phyloP scores from a whole-genome alignment of 2,113 vertebrate genomes.

The Cyprinodon brontotheroides region DNA sequence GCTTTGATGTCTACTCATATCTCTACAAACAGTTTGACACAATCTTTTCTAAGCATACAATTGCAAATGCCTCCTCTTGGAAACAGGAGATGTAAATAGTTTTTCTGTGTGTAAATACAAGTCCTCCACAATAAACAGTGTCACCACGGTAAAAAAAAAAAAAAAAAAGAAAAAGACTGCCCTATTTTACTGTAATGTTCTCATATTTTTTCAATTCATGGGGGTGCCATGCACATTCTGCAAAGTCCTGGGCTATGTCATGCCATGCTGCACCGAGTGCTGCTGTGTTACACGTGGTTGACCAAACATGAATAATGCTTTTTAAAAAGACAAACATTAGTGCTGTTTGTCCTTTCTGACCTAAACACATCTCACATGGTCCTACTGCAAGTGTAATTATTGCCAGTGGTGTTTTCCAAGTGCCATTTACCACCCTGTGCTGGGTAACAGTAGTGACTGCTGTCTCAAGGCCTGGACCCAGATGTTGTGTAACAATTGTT shows the following conservation, averaged over 20 bases:
- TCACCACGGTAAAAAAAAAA: background rate
- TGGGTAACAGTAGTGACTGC: constrained; percentile 44
- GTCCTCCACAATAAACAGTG: constrained; percentile 11
- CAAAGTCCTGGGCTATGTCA: constrained; percentile 18
- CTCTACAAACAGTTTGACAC: constrained; percentile 52
- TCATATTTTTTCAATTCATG: constrained; percentile 4
- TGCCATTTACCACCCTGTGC: constrained; percentile 23
- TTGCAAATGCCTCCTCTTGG: constrained; percentile 11
- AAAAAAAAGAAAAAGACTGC: background rate
- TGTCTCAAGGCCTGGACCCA: constrained; percentile 9
- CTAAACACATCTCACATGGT: constrained; percentile 57
- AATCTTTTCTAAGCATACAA: constrained; percentile 18
- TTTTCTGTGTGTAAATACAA: constrained; percentile 24
- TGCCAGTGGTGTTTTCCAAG: constrained; percentile 50
- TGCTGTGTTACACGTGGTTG: constrained; percentile 51
- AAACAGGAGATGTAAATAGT: background rate
- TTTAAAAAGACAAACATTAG: constrained; percentile 2
- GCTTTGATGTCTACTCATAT: constrained; percentile 38
- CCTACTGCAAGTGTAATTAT: constrained; percentile 44
- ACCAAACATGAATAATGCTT: constrained; percentile 57
- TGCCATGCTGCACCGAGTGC: constrained; percentile 24
- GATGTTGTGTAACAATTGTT: constrained; percentile 1
- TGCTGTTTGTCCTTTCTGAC: constrained; percentile 51
- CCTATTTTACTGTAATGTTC: background rate
- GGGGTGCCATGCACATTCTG: constrained; percentile 18